Evolutionary conservation across 2,113 vertebrate genomes (phyloP), one percentile per base, ranked within the genome.

Genomic region (Istiophorus platypterus): DNA sequence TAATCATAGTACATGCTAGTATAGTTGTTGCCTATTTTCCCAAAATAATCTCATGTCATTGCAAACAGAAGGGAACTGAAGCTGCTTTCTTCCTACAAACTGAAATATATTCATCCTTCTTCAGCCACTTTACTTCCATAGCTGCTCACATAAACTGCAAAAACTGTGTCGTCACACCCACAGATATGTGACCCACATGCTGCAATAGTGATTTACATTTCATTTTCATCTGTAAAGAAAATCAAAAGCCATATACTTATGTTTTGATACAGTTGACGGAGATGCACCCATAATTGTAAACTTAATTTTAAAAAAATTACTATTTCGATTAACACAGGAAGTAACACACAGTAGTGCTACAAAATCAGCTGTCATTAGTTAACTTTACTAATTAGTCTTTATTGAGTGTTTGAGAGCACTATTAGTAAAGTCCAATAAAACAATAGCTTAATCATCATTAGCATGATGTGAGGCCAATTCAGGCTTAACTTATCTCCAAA

Each of bases 371-470:
- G 37, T 41, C 24, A 26, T 31, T 18, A 49, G 26, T 68, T 82
- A 39, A n/a, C 5, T 75, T 78, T 27, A 61, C 45, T 13, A 47
- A 62, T 79, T 29, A 49, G 39, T 64, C 49, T 79, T 67, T 67
- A 62, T 22, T 15, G 58, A 78, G 14, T 8, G 0, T 52, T 70
- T 29, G 15, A 65, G 57, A 78, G 45, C 47, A 68, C 72, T 57
- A 42, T 73, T 77, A 69, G 69, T 77, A 34, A 78, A 73, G n/a
- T 34, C 57, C 42, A 69, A 63, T 77, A 65, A 59, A 72, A 39
- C 45, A 22, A 1, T 5, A n/a, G 41, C 31, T 59, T 52, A 64
- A 42, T 59, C 42, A 63, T 51, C 2, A 57, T 73, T 31, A 45
- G 12, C 12, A 26, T 64, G 39, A 72, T 24, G n/a, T 59, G n/a